These are phyloP conservation scores for Platycercus adscitus DNA, from an alignment of 2,113 vertebrate genomes.

Conservation along the genomic window DNA sequence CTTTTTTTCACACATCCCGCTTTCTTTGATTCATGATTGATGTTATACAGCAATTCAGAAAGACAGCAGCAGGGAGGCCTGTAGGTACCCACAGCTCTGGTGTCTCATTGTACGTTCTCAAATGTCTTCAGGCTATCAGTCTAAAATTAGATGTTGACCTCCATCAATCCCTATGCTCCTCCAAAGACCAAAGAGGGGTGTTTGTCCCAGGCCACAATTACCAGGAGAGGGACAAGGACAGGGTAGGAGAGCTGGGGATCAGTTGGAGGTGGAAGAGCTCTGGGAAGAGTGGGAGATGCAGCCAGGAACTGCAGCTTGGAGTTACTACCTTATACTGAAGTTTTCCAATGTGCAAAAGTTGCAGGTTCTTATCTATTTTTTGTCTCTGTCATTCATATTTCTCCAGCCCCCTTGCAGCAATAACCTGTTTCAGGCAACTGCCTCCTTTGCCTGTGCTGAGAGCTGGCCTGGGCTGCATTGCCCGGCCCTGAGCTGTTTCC, in stretches of 20 bases:
- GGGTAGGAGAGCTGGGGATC: neutral
- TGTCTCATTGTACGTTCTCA: neutral
- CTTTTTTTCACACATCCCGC: rapidly evolving
- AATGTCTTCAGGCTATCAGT: neutral
- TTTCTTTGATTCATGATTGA: neutral
- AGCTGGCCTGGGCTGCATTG: neutral
- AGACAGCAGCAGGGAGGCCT: neutral
- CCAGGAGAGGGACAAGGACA: neutral
- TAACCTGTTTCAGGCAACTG: neutral
- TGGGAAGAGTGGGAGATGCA: neutral
- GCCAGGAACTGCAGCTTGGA: neutral
- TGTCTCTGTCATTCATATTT: neutral
- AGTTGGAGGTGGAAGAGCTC: neutral
- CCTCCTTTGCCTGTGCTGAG: neutral
- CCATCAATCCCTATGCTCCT: neutral
- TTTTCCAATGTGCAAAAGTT: neutral
- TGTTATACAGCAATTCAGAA: neutral
- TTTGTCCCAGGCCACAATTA: neutral
- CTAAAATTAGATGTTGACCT: neutral
- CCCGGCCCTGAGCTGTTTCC: neutral
- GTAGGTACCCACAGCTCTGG: neutral
- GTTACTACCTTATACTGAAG: neutral
- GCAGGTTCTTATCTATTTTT: neutral
- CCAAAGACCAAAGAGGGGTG: neutral
- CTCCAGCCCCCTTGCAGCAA: neutral